Conservation (phyloP, 2,888 invertebrate genomes). For the Geophilus truncorum region DNA sequence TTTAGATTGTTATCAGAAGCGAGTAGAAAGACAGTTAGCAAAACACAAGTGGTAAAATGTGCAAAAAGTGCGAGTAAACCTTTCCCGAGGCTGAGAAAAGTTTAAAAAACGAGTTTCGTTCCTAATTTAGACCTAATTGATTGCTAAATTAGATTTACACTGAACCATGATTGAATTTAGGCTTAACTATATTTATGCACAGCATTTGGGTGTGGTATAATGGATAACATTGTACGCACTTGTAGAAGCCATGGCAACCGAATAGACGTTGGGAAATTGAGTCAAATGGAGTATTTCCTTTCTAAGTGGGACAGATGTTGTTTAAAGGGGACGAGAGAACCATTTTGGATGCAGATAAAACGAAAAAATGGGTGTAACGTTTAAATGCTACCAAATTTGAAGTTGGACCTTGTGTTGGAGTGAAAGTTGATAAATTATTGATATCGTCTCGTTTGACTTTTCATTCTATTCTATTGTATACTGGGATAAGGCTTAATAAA, state of each 20-base stretch:
- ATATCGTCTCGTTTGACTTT: neutral
- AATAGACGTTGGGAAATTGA: conserved; percentile 14
- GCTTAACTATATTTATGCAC: neutral
- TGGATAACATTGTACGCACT: neutral
- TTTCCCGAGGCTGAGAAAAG: too few relatives aligned
- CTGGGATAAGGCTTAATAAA: neutral
- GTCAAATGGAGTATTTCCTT: conserved; percentile 27
- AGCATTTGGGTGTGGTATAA: neutral
- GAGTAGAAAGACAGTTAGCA: neutral
- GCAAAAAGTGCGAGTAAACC: too few relatives aligned
- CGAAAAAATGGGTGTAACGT: neutral
- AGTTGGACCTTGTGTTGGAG: neutral
- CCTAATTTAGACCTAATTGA: neutral
- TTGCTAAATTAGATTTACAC: neutral
- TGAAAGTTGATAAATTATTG: neutral
- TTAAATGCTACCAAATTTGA: conserved; percentile 19
- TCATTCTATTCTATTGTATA: neutral
- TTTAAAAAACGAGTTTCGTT: too few relatives aligned
- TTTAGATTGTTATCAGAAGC: neutral
- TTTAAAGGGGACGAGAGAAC: conserved; percentile 15
- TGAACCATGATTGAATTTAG: neutral
- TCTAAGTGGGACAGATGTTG: conserved; percentile 27
- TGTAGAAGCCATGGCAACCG: neutral
- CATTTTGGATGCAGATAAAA: neutral
- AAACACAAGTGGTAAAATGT: neutral